These are phyloP conservation scores for Pempheris klunzingeri DNA, from an alignment of 2,797 vertebrate genomes.

Conservation along the genomic window DNA sequence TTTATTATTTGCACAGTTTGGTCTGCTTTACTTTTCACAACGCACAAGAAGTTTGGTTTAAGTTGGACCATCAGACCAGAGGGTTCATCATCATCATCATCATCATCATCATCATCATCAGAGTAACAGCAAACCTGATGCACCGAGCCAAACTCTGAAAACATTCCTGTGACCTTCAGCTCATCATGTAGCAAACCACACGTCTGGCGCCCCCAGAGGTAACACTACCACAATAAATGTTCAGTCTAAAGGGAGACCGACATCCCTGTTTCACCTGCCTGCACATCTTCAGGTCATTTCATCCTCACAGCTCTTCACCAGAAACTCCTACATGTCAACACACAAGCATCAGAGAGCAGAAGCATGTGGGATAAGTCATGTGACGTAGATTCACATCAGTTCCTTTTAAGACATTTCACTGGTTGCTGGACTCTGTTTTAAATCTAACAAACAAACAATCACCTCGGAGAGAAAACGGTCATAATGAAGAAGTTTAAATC, in stretches of 20 bases:
- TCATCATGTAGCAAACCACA: neutral
- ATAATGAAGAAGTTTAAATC: neutral
- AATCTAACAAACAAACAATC: neutral
- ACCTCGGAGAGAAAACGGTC: neutral
- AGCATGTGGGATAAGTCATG: neutral
- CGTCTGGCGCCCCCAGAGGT: neutral
- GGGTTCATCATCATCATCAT: neutral
- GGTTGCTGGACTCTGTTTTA: neutral
- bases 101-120: too few relatives aligned
- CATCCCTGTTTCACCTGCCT: neutral
- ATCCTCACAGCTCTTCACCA: neutral
- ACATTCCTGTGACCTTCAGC: conserved; percentile 31
- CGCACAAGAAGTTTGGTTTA: neutral
- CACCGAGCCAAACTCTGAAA: conserved; percentile 5
- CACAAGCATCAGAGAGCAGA: too few relatives aligned
- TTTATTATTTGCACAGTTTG: conserved; percentile 10
- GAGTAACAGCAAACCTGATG: conserved; percentile 9
- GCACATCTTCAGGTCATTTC: neutral
- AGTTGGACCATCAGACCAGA: neutral
- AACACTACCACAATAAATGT: conserved; percentile 11
- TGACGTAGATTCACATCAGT: neutral
- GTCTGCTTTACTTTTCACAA: neutral
- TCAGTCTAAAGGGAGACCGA: neutral
- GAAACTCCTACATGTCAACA: neutral
- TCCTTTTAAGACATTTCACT: neutral